Evolutionary conservation across 2,113 vertebrate genomes (phyloP), one percentile per base, ranked within the genome.

Genomic region (Micromys minutus): DNA sequence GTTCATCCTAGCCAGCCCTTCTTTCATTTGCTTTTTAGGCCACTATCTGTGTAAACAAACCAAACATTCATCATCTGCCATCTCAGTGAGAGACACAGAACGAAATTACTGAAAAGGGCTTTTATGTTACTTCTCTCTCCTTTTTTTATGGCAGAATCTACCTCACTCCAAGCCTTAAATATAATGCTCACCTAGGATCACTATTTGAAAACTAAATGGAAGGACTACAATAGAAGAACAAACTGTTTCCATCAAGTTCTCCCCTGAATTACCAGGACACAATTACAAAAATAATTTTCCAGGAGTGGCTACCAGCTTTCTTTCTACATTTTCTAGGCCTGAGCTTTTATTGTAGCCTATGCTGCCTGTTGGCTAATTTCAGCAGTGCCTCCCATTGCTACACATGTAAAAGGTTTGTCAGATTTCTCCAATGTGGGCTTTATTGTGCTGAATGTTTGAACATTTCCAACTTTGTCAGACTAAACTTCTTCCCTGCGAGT

Each of bases 11-110:
- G 55, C 17, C 96, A 96, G 79, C 88, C 4, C 81, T 93, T 97
- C 87, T 94, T 95, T 97, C 90, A 96, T 89, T 90, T 94, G 34
- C 29, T 93, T 97, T 94, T 81, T 15, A 93, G 2, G 31, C 36
- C 79, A 94, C 96, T 95, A 76, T n/a, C 90, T 85, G 59, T 57
- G n/a, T 75, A 98, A 97, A 98, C 87, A 96, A 97, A 98, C 97
- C 92, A 94, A 90, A 94, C 69, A 65, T 96, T 97, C 47, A 94
- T 87, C 92, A 94, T 95, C 50, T 91, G 86, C 31, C 36, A 87
- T 96, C 83, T 87, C 95, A 80, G 55, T 95, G 96, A 75, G 47
- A 96, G 92, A 94, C 79, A 87, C 50, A n/a, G n/a, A 72, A 77
- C 3, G 26, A 91, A 75, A 89, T 95, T 97, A 96, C 31, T 95